Percentiles rank a stretch among this genome's conserved stretches.
These are phyloP conservation scores for Carcina quercana DNA, from an alignment of 2,888 invertebrate species.

Conservation along the genomic window DNA sequence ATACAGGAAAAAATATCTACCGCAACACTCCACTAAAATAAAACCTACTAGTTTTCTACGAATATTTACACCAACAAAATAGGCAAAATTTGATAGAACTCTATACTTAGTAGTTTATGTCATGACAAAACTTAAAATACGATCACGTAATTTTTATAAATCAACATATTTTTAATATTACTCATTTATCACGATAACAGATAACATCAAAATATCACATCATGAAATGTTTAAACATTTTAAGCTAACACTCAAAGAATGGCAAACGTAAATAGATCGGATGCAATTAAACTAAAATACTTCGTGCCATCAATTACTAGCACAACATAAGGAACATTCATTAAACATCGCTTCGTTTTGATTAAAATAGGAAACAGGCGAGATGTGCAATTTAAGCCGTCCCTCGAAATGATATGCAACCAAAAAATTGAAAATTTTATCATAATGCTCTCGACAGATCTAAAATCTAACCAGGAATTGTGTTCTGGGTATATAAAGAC, in stretches of 20 bases:
- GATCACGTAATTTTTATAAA: slow-evolving; percentile 41
- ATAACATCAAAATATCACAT: slow-evolving; percentile 73
- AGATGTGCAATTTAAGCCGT: not conserved
- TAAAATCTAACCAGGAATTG: too few relatives aligned
- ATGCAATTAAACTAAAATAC: slow-evolving; percentile 25
- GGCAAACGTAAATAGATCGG: slow-evolving; percentile 44
- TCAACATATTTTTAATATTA: slow-evolving; percentile 34
- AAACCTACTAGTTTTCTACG: too few relatives aligned
- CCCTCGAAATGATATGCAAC: too few relatives aligned
- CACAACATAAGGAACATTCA: slow-evolving; percentile 35
- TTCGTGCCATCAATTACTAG: slow-evolving; percentile 25
- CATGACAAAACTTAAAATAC: slow-evolving; percentile 36
- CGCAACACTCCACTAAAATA: too few relatives aligned
- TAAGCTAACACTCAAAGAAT: slow-evolving; percentile 48
- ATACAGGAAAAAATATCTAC: too few relatives aligned
- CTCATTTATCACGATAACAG: slow-evolving; percentile 58
- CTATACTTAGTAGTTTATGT: slow-evolving; percentile 34
- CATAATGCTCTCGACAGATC: too few relatives aligned
- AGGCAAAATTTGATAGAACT: slow-evolving; percentile 24
- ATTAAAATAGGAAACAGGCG: not conserved
- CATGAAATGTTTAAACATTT: slow-evolving; percentile 59
- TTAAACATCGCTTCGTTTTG: slow-evolving; percentile 4
- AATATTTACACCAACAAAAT: slow-evolving; percentile 55
- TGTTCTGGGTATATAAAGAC: too few relatives aligned
- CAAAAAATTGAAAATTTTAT: too few relatives aligned